Base-by-base conservation (phyloP, 1,140 invertebrate genomes). In the Diorhabda elongata region DNA sequence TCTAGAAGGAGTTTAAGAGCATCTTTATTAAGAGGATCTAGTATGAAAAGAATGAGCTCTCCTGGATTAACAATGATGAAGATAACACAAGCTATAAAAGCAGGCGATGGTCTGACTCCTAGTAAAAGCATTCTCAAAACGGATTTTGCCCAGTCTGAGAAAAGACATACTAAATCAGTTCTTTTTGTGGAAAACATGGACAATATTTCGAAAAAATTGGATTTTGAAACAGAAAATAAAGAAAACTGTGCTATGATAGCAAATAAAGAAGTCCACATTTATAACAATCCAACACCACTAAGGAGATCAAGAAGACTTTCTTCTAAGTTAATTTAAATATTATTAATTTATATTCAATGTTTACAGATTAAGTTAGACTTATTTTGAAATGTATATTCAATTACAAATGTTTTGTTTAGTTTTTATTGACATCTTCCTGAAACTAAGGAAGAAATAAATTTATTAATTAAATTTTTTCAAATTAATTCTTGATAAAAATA, bases 51-150 rank as follows among this genome's bases (percentile, higher is more conserved):
- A 44, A 59, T 64, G 42, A 44, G 62, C 62, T 71, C 69, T 67
- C 67, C 71, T 3, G 70, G 75, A 52, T 61, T 76, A 43, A 71
- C 70, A 8, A 74, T 76, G 71, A 76, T 76, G 72, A 76, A 72
- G 67, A 41, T 75, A 9, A 60, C 72, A 3, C 74, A 71, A 61
- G 68, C 67, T 6, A 73, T 71, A 3, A 76, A 76, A 69, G 52
- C 61, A 42, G 67, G 69, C 9, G 67, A 72, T 8, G 69, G 71
- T 58, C 7, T 73, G 42, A 75, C 75, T 44, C 75, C 73, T 11
- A 68, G 62, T 45, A 75, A 71, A 69, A 72, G 75, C 58, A 77
- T 77, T 61, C 67, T 77, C 9, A 77, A 77, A 52, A 61, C 52
- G 47, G 66, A 70, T n/a, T 8, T 5, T 3, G 11, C 6, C 5